Conservation (phyloP, 2,797 vertebrate genomes). For the Sternotherus odoratus region DNA sequence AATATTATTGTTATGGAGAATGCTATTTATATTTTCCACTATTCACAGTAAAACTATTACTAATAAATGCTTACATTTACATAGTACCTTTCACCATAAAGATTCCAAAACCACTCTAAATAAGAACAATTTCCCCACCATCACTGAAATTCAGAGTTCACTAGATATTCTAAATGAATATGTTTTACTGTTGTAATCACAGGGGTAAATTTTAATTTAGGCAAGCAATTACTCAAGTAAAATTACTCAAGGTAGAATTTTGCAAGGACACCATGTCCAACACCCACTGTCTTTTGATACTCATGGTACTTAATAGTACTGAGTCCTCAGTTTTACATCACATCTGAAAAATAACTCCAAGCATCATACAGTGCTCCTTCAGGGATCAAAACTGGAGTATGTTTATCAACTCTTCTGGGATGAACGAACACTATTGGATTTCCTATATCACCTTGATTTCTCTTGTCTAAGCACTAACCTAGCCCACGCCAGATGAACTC, state of each 20-base stretch:
- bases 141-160: background rate
- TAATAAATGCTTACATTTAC: background rate
- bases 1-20: background rate
- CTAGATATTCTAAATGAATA: background rate
- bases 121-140: background rate
- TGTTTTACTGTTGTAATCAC: background rate
- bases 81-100: background rate
- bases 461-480: constrained; percentile 41
- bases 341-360: background rate
- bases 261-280: background rate
- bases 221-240: background rate
- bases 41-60: background rate
- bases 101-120: background rate
- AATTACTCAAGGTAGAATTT: background rate
- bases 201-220: background rate
- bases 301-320: background rate
- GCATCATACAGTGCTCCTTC: background rate
- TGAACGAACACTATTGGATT: background rate
- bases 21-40: background rate
- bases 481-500: background rate
- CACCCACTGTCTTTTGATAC: background rate
- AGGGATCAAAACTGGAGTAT: background rate
- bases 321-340: background rate
- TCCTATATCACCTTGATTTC: constrained; percentile 6
- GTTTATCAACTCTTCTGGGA: background rate